Percentiles rank a stretch among this genome's conserved stretches.
phyloP scores from a whole-genome alignment of 2,888 invertebrate genomes.

The Ormyrus nitidulus region DNA sequence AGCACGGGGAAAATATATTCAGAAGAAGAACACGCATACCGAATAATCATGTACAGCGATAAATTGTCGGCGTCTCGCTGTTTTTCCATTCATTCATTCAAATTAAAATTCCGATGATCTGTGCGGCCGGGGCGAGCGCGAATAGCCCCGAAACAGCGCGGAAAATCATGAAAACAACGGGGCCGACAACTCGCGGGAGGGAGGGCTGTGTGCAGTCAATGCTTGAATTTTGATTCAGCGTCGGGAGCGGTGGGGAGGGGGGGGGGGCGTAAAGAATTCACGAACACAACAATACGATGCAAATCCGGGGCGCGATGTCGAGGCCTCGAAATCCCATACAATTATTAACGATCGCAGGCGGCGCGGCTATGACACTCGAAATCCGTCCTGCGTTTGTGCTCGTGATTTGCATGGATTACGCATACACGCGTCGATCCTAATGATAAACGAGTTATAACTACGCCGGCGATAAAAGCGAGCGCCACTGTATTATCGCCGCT shows the following conservation, averaged over 20 bases:
- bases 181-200: not conserved
- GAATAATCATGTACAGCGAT: not conserved
- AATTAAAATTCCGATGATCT: conserved; percentile 9
- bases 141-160: not conserved
- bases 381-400: conserved; percentile 15
- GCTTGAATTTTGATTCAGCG: conserved; percentile 30
- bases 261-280: conserved; percentile 19
- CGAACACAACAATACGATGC: conserved; percentile 41
- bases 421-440: conserved; percentile 48
- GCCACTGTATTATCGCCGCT: not conserved
- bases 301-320: conserved; percentile 32
- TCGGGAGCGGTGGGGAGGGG: too few relatives aligned
- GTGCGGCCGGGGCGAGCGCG: not conserved
- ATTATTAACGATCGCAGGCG: conserved; percentile 49
- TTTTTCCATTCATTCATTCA: not conserved
- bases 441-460: conserved; percentile 50
- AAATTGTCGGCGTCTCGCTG: not conserved
- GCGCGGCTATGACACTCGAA: conserved; percentile 20
- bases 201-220: not conserved
- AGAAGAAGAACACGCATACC: too few relatives aligned
- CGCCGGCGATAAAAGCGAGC: conserved; percentile 28
- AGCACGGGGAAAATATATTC: too few relatives aligned
- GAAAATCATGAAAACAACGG: conserved; percentile 24
- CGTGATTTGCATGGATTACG: conserved; percentile 49
- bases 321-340: conserved; percentile 44